phyloP scores from a whole-genome alignment of 2,888 invertebrate genomes.

The Gymnosoma rotundatum region DNA sequence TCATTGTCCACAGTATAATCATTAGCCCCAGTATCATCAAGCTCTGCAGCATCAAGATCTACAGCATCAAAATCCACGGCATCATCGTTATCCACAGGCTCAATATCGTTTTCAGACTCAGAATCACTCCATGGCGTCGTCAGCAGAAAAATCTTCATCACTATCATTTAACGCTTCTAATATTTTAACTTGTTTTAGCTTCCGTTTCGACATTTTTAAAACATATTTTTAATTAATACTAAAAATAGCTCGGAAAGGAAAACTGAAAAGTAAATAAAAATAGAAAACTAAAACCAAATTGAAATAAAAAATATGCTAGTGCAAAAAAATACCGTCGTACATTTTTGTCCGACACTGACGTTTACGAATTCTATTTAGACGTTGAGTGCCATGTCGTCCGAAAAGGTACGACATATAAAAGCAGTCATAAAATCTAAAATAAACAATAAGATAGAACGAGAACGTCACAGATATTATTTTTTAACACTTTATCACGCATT shows the following conservation, averaged over 20 bases:
- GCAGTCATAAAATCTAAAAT: conserved; percentile 19
- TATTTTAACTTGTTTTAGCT: conserved; percentile 14
- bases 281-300: neutral
- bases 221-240: neutral
- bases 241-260: no score
- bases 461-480: neutral
- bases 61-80: neutral
- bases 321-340: neutral
- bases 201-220: conserved; percentile 5
- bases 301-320: neutral
- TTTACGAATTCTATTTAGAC: conserved; percentile 5
- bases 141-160: conserved; percentile 28
- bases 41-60: no score
- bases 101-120: conserved; percentile 5
- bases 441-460: neutral
- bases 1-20: neutral
- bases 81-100: neutral
- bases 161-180: conserved; percentile 5
- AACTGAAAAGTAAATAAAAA: conserved; percentile 16
- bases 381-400: conserved; percentile 14
- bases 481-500: conserved; percentile 16
- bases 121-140: conserved; percentile 4
- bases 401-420: conserved; percentile 31
- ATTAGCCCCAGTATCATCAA: no score
- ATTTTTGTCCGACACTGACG: conserved; percentile 7